These are phyloP conservation scores for Halichoerus grypus DNA, from an alignment of 2,113 vertebrate genomes.

Conservation along the genomic window DNA sequence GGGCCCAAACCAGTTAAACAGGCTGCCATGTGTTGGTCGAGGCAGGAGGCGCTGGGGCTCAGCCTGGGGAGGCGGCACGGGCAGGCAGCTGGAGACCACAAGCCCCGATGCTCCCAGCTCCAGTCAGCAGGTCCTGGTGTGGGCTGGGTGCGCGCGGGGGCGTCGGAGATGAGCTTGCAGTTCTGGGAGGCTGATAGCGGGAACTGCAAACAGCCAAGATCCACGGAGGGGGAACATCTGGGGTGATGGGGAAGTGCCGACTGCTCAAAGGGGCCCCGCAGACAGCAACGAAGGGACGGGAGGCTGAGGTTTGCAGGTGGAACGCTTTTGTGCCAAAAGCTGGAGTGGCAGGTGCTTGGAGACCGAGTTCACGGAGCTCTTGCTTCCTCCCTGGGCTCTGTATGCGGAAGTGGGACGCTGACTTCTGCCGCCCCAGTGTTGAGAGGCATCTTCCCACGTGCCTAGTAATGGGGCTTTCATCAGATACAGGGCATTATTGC, in stretches of 20 bases:
- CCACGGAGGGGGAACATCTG: fast-evolving
- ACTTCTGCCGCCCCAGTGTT: fast-evolving
- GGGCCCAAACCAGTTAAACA: not conserved
- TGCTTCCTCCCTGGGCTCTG: not conserved
- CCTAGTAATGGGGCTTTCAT: not conserved
- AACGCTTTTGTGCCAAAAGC: not conserved
- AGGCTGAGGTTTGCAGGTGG: no score
- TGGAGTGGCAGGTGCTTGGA: not conserved
- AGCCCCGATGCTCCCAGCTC: no score
- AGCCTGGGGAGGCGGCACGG: not conserved
- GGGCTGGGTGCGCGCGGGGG: not conserved
- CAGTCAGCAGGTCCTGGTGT: not conserved
- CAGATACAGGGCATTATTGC: not conserved
- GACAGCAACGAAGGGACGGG: not conserved
- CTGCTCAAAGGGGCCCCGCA: fast-evolving
- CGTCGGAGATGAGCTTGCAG: not conserved
- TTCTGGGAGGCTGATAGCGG: not conserved
- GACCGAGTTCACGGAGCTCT: not conserved
- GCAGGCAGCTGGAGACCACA: not conserved
- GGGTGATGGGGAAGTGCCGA: not conserved
- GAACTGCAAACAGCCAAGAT: no score
- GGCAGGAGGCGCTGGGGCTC: not conserved
- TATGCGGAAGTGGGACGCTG: not conserved
- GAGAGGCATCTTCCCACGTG: not conserved
- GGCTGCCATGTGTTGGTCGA: not conserved